A percentile compares a stretch with the other conserved stretches of the same genome.
These are phyloP conservation scores for Plemyria rubiginata DNA, from an alignment of 2,888 invertebrate genomes.

Conservation along the genomic window DNA sequence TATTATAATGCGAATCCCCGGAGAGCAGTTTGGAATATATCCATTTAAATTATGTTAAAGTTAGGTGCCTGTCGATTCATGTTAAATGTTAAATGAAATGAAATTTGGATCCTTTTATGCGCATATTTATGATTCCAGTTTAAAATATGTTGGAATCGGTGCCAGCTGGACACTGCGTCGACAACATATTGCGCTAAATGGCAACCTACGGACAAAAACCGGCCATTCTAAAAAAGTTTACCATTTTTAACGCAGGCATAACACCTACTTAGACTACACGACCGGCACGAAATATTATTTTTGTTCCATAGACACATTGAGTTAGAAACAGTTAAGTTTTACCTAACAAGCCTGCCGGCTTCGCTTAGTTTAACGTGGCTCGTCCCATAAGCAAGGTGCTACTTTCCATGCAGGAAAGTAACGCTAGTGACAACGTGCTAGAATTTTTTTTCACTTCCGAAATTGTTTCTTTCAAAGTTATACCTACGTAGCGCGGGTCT, in stretches of 20 bases:
- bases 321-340: too few species aligned
- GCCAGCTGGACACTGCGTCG: slow-evolving; percentile 40
- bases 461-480: slow-evolving; percentile 12
- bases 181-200: slow-evolving; percentile 57
- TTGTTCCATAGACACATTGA: too few species aligned
- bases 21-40: slow-evolving; percentile 31
- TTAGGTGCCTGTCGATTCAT: slow-evolving; percentile 48
- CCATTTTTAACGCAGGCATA: neutral
- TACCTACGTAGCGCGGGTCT: slow-evolving; percentile 14
- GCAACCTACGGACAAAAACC: neutral
- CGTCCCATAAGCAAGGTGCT: too few species aligned
- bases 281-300: too few species aligned
- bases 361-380: neutral
- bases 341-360: neutral
- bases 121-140: slow-evolving; percentile 73
- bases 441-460: slow-evolving; percentile 9
- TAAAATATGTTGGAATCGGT: slow-evolving; percentile 44
- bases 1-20: slow-evolving; percentile 5
- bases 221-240: neutral
- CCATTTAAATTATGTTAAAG: slow-evolving; percentile 53
- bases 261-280: too few species aligned
- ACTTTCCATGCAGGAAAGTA: slow-evolving; percentile 8
- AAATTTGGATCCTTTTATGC: slow-evolving; percentile 78
- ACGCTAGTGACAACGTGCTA: neutral
- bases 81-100: slow-evolving; percentile 62